These are phyloP conservation scores for Conomelus anceps DNA, from an alignment of 2,888 invertebrate species.

Conservation along the genomic window DNA sequence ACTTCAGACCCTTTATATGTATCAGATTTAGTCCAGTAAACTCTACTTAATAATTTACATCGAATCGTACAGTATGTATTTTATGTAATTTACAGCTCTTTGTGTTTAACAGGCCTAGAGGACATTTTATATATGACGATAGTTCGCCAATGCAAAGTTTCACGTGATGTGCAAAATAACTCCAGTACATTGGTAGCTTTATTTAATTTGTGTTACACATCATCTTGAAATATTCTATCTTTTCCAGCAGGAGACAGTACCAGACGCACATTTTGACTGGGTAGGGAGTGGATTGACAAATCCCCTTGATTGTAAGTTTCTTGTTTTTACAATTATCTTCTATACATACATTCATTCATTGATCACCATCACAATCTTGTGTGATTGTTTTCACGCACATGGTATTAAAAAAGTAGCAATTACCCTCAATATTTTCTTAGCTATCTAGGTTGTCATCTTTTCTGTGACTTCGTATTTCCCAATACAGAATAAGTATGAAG, in stretches of 20 bases:
- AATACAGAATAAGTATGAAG: no score
- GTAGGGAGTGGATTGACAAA: slow-evolving; percentile 62
- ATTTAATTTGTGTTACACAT: not conserved
- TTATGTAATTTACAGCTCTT: no score
- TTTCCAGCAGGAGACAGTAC: slow-evolving; percentile 43
- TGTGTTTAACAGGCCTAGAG: no score
- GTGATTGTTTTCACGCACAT: not conserved
- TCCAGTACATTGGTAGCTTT: no score
- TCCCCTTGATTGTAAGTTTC: slow-evolving; percentile 58
- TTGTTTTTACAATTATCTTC: not conserved
- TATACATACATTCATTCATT: not conserved
- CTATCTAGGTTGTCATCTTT: not conserved
- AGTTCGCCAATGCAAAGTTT: no score
- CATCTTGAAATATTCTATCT: not conserved
- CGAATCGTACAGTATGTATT: no score
- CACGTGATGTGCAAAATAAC: no score
- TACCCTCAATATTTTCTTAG: not conserved
- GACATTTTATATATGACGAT: no score
- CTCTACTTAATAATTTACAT: no score
- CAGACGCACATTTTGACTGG: slow-evolving; percentile 68
- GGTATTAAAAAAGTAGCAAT: not conserved
- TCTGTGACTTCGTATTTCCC: not conserved
- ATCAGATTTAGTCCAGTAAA: no score
- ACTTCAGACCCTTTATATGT: no score
- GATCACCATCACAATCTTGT: not conserved